Conservation (phyloP, 2,113 vertebrate genomes). For the Zeus faber region DNA sequence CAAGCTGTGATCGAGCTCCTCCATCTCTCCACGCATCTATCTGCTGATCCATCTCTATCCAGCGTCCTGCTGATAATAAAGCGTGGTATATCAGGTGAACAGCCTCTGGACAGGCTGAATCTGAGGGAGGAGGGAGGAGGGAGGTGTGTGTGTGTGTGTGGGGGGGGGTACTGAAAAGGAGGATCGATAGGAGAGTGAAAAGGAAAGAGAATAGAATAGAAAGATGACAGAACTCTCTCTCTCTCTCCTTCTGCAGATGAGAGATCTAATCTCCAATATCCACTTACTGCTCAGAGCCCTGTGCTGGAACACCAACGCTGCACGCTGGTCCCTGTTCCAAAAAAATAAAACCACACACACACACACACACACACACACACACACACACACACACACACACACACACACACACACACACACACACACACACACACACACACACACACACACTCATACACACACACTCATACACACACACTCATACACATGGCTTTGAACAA, state of each 20-base stretch:
- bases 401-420: neutral
- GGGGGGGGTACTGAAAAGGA: no score
- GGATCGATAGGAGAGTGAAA: conserved; percentile 78
- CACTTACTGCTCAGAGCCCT: conserved; percentile 75
- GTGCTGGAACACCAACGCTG: conserved; percentile 58
- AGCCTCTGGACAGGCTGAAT: no score
- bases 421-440: neutral
- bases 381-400: neutral
- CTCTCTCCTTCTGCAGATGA: no score
- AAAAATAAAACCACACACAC: conserved; percentile 37
- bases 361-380: conserved; percentile 27
- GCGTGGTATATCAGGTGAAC: conserved; percentile 37
- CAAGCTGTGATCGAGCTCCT: no score
- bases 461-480: neutral
- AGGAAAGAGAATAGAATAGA: conserved; percentile 72
- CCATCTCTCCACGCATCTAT: conserved; percentile 36
- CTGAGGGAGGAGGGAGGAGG: neutral
- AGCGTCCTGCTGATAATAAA: conserved; percentile 31
- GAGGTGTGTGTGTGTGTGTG: neutral
- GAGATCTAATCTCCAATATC: conserved; percentile 81
- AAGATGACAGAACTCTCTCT: conserved; percentile 80
- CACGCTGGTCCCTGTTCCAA: conserved; percentile 54
- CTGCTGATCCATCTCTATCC: conserved; percentile 34
- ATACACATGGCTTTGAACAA: conserved; percentile 1
- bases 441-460: neutral